phyloP scores from a whole-genome alignment of 2,797 vertebrate genomes.

The Oreonectes daqikongensis region DNA sequence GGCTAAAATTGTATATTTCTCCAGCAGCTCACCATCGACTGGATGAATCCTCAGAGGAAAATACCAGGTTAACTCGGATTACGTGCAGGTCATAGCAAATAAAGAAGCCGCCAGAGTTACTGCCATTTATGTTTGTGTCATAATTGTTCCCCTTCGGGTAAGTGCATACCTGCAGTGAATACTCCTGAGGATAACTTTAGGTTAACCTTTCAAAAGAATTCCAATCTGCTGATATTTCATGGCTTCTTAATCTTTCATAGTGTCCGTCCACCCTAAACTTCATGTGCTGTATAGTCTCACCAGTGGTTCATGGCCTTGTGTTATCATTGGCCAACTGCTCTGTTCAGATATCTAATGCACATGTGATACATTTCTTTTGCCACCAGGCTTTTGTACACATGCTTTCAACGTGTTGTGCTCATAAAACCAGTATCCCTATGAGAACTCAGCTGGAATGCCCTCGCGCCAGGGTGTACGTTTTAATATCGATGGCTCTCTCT shows the following conservation, averaged over 20 bases:
- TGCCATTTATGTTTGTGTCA: slow-evolving; percentile 31
- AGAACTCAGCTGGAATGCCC: slow-evolving; percentile 30
- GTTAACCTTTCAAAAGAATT: slow-evolving; percentile 55
- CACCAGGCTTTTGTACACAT: slow-evolving; percentile 9
- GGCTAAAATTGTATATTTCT: slow-evolving; percentile 15
- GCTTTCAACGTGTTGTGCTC: not conserved
- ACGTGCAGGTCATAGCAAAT: slow-evolving; percentile 50
- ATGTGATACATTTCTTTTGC: not conserved
- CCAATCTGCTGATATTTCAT: slow-evolving; percentile 52
- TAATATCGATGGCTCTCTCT: slow-evolving; percentile 22
- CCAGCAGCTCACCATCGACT: slow-evolving; percentile 13
- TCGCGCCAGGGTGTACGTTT: not conserved
- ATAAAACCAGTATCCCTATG: slow-evolving; percentile 36
- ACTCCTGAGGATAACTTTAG: slow-evolving; percentile 33
- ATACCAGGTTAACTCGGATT: slow-evolving; percentile 35
- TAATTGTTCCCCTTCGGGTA: slow-evolving; percentile 29
- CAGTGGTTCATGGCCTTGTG: not conserved
- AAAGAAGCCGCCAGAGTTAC: slow-evolving; percentile 27
- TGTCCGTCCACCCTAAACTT: slow-evolving; percentile 19
- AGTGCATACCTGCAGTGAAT: slow-evolving; percentile 4
- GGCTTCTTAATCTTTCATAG: slow-evolving; percentile 46
- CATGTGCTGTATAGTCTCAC: not conserved
- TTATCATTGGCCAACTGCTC: not conserved
- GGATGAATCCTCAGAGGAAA: slow-evolving; percentile 45
- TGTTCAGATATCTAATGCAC: slow-evolving; percentile 11